A percentile compares a stretch with the other conserved stretches of the same genome.
Evolutionary conservation across 2,113 vertebrate genomes (phyloP).

Genomic region (Pygoscelis adeliae): DNA sequence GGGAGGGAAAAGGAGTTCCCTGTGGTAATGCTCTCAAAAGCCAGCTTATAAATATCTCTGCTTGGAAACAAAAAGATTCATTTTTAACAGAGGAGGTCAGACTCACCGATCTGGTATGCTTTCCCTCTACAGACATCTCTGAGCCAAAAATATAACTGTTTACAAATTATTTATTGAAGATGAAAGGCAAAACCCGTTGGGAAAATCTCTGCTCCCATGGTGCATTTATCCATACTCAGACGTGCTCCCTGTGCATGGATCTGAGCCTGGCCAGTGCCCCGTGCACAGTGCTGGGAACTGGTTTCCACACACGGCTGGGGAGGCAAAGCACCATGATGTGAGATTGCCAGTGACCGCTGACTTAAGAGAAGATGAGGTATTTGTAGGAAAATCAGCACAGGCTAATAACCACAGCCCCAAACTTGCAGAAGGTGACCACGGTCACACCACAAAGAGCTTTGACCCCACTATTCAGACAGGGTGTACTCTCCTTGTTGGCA

Average conservation of each 20-base stretch:
- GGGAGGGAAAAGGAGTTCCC: background rate
- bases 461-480: background rate
- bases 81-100: background rate
- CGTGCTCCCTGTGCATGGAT: background rate
- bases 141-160: background rate
- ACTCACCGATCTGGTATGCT: background rate
- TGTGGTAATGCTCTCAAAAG: background rate
- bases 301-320: background rate
- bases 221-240: background rate
- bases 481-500: background rate
- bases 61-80: background rate
- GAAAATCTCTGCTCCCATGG: background rate
- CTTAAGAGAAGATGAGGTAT: background rate
- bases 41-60: background rate
- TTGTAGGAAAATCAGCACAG: background rate
- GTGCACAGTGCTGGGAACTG: background rate
- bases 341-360: background rate
- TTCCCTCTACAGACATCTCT: background rate
- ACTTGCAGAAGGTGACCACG: background rate
- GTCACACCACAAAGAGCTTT: background rate
- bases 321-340: accelerated
- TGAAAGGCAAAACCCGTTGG: background rate
- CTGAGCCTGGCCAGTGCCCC: background rate
- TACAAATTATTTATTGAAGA: background rate
- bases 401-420: background rate